Evolutionary conservation across 2,888 invertebrate genomes (phyloP), one percentile per base, ranked within the genome.

Genomic region (Acronicta aceris): DNA sequence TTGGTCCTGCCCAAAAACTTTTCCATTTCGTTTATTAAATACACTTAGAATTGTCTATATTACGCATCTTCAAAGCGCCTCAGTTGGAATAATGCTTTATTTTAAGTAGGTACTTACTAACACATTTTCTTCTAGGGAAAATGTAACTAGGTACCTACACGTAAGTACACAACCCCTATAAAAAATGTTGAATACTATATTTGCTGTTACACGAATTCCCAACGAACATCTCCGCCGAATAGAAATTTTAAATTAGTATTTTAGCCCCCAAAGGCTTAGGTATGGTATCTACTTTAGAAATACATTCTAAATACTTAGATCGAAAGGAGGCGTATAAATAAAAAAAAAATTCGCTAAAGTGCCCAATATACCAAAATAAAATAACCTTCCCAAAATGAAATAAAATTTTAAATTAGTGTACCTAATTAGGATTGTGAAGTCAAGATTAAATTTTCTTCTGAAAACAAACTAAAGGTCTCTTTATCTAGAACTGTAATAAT

Each of bases 181-280:
- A 27, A 46, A 17, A 16, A 41, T 41, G n/a, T n/a, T 30, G 4
- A 12, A 38, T 38, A 38, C 16, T 15, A 25, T 38, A 57, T 57
- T 59, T 38, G 38, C 5, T 7, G 40, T 36, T 33, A 45, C 12
- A 30, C 1, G 16, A 12, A n/a, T 36, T 13, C 36, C 36, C 36
- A 0, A 38, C 38, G n/a, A 41, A 17, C 9, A 7, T 36, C 5
- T 17, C 15, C 17, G 36, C 13, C n/a, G 17, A 25, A 17, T 10
- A 49, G 46, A 42, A 33, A 17, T 45, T 48, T 9, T n/a, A 48
- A 60, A 43, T 51, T 15, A 51, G 15, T 48, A 43, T 52, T 43
- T 38, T 0, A 52, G 52, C 36, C 17, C n/a, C 9, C n/a, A 43
- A 48, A 40, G 25, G n/a, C n/a, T n/a, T n/a, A n/a, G 30, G 12